Evolutionary conservation across 2,888 invertebrate genomes (phyloP), one percentile per base, ranked within the genome.

Genomic region (Rhamnusium bicolor): DNA sequence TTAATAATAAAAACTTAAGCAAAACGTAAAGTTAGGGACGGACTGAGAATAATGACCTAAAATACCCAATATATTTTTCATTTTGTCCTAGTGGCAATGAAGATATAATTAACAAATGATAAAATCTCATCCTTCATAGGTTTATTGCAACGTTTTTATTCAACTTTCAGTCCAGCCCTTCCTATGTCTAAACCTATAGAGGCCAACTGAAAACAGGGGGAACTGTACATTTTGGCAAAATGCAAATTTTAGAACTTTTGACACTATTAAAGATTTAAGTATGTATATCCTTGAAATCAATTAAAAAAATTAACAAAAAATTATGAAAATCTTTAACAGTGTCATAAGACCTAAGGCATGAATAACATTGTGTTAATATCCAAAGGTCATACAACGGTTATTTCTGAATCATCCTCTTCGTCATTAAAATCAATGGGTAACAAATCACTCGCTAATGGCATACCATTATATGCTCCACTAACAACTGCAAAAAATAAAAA

Each of bases 351-450:
- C 58, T 49, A 68, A 56, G 65, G 53, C 65, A 65, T 53, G 32
- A 66, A 66, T 63, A 60, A 61, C 60, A 61, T 54, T 7, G 65
- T 69, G 46, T 76, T 72, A 58, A 58, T 18, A 27, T 75, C 75
- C 68, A 69, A 72, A 51, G 74, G 84, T 86, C 86, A 87, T 79
- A 85, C 85, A 58, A 87, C 86, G 65, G 83, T 82, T 66, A 87
- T 85, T 68, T 87, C 86, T 46, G 83, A 76, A 47, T 86, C 85
- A 46, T 86, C 87, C 63, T 86, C 85, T 65, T 84, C 86, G 21
- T 81, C 83, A 67, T 74, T 78, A 51, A 82, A 77, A 66, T 77
- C 79, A 71, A 83, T 80, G 63, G 83, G 78, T 76, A 85, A 70
- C 29, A 83, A 69, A 70, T 83, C 82, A 65, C 83, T 74, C 21